Evolutionary conservation across 2,888 invertebrate genomes (phyloP).

Genomic region (Andrena haemorrhoa): DNA sequence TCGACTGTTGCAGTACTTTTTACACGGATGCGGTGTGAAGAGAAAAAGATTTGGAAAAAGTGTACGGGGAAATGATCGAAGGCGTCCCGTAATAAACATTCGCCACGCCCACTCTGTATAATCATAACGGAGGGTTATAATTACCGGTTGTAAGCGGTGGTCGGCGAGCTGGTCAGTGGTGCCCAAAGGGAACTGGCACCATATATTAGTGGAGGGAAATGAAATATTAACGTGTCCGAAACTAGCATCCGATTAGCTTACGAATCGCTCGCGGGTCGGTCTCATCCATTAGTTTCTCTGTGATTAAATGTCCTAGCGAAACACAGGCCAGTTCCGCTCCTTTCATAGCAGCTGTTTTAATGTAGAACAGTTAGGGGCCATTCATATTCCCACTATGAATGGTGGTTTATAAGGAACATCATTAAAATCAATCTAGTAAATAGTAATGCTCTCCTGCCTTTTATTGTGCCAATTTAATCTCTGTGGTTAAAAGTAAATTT

Average conservation of each 20-base stretch:
- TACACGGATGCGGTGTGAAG: constrained; percentile 46
- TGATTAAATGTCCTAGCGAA: background rate
- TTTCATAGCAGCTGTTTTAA: background rate
- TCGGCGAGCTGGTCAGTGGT: constrained; percentile 53
- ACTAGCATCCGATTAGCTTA: constrained; percentile 58
- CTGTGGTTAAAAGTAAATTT: too few relatives aligned
- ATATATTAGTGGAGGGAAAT: constrained; percentile 50
- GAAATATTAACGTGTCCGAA: constrained; percentile 61
- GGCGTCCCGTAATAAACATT: constrained; percentile 66
- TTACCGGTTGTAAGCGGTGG: constrained; percentile 68
- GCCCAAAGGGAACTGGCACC: constrained; percentile 56
- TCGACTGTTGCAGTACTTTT: constrained; percentile 1
- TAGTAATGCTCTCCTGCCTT: too few relatives aligned
- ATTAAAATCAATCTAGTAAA: background rate
- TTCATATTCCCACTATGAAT: background rate
- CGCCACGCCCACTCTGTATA: constrained; percentile 77
- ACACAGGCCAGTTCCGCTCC: background rate
- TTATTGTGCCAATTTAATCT: too few relatives aligned
- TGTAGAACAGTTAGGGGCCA: background rate
- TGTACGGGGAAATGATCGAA: constrained; percentile 47
- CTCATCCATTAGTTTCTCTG: constrained; percentile 1
- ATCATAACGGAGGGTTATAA: constrained; percentile 73
- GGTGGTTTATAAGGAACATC: background rate
- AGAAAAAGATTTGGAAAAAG: constrained; percentile 60
- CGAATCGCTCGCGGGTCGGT: constrained; percentile 26